Evolutionary conservation across 2,888 invertebrate genomes (phyloP).

Genomic region (Adineta ricciae): DNA sequence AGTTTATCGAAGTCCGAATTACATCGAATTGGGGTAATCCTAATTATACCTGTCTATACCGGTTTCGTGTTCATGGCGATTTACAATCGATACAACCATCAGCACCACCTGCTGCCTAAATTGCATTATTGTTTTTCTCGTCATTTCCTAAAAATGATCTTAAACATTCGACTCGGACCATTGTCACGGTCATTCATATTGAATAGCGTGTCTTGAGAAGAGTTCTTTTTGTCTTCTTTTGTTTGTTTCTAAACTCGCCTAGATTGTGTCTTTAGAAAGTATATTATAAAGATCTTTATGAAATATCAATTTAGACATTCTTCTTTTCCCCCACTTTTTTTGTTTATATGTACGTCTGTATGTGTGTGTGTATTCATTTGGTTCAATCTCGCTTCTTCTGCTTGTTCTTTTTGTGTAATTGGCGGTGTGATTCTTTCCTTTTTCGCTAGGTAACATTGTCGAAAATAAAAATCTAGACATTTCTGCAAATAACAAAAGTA

Average conservation of each 20-base stretch:
- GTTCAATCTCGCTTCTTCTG: not conserved
- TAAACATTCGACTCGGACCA: not conserved
- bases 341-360: not conserved
- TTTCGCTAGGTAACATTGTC: not conserved
- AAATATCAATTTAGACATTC: not conserved
- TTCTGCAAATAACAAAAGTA: not conserved
- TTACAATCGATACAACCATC: constrained; percentile 25
- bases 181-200: not conserved
- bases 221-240: not conserved
- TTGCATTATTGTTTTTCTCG: not conserved
- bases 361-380: not conserved
- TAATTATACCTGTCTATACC: constrained; percentile 86
- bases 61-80: constrained; percentile 86
- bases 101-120: not conserved
- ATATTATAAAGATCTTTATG: not conserved
- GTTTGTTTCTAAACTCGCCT: not conserved
- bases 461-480: not conserved
- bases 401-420: not conserved
- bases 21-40: constrained; percentile 86
- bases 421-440: not conserved
- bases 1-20: constrained; percentile 67
- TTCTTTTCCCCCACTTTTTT: not conserved
- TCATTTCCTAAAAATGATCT: not conserved
- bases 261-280: not conserved
- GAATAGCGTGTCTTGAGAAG: not conserved